A percentile compares a stretch with the other conserved stretches of the same genome.
These are phyloP conservation scores for Rynchops niger DNA, from an alignment of 2,113 vertebrate genomes.

Conservation along the genomic window DNA sequence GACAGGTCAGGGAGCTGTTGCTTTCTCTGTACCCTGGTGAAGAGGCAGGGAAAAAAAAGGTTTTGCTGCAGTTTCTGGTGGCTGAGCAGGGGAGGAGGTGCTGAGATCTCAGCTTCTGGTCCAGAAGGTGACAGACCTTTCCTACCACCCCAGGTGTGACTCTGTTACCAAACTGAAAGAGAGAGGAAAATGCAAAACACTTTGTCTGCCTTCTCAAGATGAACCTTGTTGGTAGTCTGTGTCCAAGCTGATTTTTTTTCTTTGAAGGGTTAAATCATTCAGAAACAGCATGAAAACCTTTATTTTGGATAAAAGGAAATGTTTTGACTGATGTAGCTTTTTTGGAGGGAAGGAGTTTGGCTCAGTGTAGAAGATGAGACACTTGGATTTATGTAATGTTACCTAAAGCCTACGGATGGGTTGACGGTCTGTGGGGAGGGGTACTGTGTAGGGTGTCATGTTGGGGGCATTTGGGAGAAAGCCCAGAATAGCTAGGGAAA, in stretches of 20 bases:
- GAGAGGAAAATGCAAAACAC: not conserved
- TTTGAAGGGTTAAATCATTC: not conserved
- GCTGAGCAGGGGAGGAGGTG: not conserved
- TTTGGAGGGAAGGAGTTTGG: not conserved
- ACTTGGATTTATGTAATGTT: not conserved
- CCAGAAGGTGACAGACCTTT: not conserved
- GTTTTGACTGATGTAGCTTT: not conserved
- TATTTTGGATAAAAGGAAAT: not conserved
- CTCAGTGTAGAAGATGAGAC: not conserved
- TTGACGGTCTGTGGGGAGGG: not conserved
- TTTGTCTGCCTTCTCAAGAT: not conserved
- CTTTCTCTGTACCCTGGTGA: not conserved
- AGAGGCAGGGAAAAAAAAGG: not conserved
- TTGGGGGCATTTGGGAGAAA: not conserved
- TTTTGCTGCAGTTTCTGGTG: not conserved
- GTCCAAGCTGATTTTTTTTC: not conserved
- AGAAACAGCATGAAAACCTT: not conserved
- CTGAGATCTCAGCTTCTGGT: not conserved
- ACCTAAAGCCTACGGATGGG: not conserved
- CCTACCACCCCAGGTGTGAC: not conserved
- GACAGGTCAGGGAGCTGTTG: not conserved
- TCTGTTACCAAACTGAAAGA: not conserved
- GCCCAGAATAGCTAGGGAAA: not conserved
- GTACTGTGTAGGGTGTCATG: rapidly evolving
- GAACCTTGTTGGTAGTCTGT: not conserved